Evolutionary conservation across 2,797 vertebrate species (phyloP).

Genomic region (Potorous gilbertii): DNA sequence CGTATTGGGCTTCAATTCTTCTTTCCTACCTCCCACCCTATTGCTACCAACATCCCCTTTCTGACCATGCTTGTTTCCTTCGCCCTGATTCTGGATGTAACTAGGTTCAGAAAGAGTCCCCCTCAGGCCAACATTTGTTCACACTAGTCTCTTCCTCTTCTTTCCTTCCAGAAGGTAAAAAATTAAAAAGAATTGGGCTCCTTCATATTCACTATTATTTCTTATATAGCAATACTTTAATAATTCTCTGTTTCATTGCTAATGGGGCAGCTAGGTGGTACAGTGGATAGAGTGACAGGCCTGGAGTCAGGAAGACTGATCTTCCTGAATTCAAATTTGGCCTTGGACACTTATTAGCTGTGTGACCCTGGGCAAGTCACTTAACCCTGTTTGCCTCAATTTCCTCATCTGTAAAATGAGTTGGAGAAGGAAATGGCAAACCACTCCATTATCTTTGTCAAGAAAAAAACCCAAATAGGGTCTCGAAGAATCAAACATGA

Average conservation of each 20-base stretch:
- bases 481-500: neutral
- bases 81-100: neutral
- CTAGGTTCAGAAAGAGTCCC: neutral
- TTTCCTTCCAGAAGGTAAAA: neutral
- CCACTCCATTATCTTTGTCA: neutral
- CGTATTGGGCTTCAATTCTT: neutral
- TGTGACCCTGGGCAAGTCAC: neutral
- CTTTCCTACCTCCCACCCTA: neutral
- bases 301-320: neutral
- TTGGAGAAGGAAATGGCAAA: neutral
- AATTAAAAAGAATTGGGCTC: neutral
- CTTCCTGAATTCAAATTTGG: neutral
- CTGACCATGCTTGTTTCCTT: neutral
- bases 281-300: neutral
- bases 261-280: neutral
- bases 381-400: neutral
- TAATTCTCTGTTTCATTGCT: neutral
- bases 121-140: neutral
- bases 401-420: neutral
- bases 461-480: neutral
- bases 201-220: neutral
- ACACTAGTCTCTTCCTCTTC: neutral
- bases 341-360: neutral
- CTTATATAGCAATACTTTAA: neutral
- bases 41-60: constrained; percentile 2